These are phyloP conservation scores for Dendrolimus punctatus DNA, from an alignment of 1,140 invertebrate species.

Conservation along the genomic window DNA sequence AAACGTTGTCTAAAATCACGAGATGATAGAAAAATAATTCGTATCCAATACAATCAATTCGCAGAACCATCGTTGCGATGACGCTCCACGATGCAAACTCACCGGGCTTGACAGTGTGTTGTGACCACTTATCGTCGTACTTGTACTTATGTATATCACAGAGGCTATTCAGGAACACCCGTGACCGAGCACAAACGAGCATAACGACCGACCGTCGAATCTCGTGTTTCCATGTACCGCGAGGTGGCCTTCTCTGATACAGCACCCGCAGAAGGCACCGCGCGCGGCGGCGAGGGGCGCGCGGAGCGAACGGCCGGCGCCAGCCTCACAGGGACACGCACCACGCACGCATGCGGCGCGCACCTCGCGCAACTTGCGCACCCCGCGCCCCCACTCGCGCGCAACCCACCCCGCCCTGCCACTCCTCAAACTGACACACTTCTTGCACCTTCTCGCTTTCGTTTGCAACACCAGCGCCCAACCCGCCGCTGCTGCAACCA, in stretches of 20 bases:
- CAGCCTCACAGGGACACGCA: slow-evolving; percentile 15
- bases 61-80: too few relatives aligned
- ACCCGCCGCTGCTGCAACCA: background rate
- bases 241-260: background rate
- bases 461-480: slow-evolving; percentile 3
- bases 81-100: slow-evolving; percentile 52
- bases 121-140: slow-evolving; percentile 20
- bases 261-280: slow-evolving; percentile 38
- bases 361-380: slow-evolving; percentile 3
- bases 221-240: too few relatives aligned
- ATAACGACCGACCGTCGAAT: slow-evolving; percentile 11
- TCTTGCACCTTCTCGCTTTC: too few relatives aligned
- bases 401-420: slow-evolving; percentile 4
- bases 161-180: slow-evolving; percentile 55
- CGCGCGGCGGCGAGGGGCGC: slow-evolving; percentile 11
- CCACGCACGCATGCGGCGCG: slow-evolving; percentile 6
- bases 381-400: slow-evolving; percentile 10
- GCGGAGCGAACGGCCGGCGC: slow-evolving; percentile 12
- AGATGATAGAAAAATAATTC: slow-evolving; percentile 65
- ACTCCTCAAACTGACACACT: too few relatives aligned
- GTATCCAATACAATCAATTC: too few relatives aligned
- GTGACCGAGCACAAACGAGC: slow-evolving; percentile 34
- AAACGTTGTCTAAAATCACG: slow-evolving; percentile 3
- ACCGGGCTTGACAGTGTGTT: slow-evolving; percentile 40
- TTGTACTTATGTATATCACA: slow-evolving; percentile 39